These are phyloP conservation scores for Aurelia aurita complex sp. Pacific DNA, from an alignment of 30 jellyfish, hydroid and myxozoan genomes.

Conservation along the genomic window DNA sequence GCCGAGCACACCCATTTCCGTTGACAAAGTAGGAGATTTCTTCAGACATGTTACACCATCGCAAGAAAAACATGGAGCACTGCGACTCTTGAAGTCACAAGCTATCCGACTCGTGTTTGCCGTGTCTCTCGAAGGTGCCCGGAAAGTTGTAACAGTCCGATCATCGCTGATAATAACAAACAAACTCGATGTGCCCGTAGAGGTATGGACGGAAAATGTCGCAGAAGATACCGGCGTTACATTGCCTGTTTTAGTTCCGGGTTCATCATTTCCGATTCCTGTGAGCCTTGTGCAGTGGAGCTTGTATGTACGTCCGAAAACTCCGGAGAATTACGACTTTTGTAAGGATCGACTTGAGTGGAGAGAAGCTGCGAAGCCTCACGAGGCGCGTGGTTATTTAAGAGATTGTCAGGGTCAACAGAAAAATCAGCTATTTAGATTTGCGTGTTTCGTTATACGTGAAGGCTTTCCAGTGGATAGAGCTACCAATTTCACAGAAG, in stretches of 20 bases:
- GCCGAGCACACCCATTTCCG: constrained; percentile 90
- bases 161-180: constrained; percentile 84
- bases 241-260: constrained; percentile 56
- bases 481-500: constrained; percentile 54
- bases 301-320: constrained; percentile 74
- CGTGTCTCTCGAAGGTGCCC: constrained; percentile 93
- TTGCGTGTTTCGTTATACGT: constrained; percentile 59
- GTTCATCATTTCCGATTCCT: constrained; percentile 81
- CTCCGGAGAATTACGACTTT: constrained; percentile 50
- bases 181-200: constrained; percentile 78
- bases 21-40: constrained; percentile 96
- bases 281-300: constrained; percentile 70
- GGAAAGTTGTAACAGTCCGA: constrained; percentile 88
- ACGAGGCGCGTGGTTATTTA: constrained; percentile 67
- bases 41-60: constrained; percentile 78
- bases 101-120: constrained; percentile 68
- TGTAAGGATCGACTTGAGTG: constrained; percentile 79
- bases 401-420: constrained; percentile 57
- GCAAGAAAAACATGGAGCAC: constrained; percentile 39
- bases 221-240: constrained; percentile 43
- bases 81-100: constrained; percentile 14
- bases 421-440: constrained; percentile 40
- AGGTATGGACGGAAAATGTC: constrained; percentile 70
- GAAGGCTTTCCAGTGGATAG: constrained; percentile 80
- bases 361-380: constrained; percentile 75